A percentile compares a stretch with the other conserved stretches of the same genome.
Evolutionary conservation across 2,113 vertebrate species (phyloP).

Genomic region (Melospiza georgiana): DNA sequence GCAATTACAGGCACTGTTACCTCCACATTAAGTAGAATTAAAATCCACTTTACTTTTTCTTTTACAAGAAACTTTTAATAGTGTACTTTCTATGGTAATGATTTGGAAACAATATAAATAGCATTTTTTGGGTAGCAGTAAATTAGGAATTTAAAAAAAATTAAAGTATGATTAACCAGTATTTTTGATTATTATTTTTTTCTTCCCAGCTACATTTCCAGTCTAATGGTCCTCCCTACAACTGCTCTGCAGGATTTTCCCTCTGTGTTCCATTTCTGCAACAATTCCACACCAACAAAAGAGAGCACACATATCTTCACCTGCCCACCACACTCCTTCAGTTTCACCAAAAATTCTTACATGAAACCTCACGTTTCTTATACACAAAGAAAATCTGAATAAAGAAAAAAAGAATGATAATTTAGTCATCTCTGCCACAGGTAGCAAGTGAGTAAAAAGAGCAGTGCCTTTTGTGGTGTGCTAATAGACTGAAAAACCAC

Average conservation of each 20-base stretch:
- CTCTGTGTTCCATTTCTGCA: background rate
- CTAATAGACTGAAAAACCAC: background rate
- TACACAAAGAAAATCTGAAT: background rate
- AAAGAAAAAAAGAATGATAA: background rate
- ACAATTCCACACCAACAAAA: background rate
- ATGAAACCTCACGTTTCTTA: background rate
- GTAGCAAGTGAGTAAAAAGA: background rate
- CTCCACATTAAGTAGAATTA: background rate
- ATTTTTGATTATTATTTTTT: background rate
- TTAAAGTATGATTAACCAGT: background rate
- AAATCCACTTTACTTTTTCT: background rate
- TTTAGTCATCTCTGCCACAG: background rate
- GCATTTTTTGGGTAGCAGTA: background rate
- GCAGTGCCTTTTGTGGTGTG: background rate
- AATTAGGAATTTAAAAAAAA: background rate
- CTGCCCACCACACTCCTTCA: background rate
- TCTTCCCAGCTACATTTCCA: background rate
- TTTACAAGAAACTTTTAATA: background rate
- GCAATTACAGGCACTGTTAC: background rate
- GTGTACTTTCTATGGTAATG: background rate
- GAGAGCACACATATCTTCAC: rapidly evolving
- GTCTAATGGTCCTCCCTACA: background rate
- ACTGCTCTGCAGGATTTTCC: background rate
- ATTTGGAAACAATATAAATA: background rate
- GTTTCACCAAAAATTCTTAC: background rate